Evolutionary conservation across 2,113 vertebrate species (phyloP).

Genomic region (Pseudopodoces humilis): DNA sequence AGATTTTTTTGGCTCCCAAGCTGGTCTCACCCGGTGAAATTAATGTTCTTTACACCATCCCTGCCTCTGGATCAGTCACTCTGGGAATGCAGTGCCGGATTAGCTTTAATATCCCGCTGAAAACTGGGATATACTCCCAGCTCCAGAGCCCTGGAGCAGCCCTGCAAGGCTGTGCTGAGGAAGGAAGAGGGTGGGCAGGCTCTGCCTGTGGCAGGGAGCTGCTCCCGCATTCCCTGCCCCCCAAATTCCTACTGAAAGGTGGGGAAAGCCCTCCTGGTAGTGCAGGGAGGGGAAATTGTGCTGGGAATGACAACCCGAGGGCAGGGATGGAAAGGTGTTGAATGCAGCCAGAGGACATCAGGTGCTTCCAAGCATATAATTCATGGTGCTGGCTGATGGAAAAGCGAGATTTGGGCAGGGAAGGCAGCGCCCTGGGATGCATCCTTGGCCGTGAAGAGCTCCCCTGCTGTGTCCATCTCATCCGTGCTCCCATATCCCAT

Average conservation of each 20-base stretch:
- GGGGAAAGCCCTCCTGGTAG: neutral
- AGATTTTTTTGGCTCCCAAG: neutral
- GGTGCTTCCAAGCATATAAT: neutral
- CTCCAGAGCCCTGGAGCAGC: neutral
- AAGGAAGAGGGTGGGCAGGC: rapidly evolving
- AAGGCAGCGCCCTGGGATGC: rapidly evolving
- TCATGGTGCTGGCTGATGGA: neutral
- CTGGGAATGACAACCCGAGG: neutral
- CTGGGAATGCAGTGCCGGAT: neutral
- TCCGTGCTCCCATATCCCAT: neutral
- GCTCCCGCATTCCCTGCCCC: neutral
- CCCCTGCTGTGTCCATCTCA: neutral
- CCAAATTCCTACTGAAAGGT: neutral
- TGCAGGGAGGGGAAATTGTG: neutral
- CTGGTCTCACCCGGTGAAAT: rapidly evolving
- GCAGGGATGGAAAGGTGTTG: neutral
- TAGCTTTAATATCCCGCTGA: neutral
- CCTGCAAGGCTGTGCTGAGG: neutral
- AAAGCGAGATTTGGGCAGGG: neutral
- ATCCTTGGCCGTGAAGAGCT: neutral
- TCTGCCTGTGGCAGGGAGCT: neutral
- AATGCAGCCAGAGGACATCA: neutral
- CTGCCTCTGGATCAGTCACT: neutral
- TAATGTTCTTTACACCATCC: neutral
- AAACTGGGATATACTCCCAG: neutral